A percentile compares a stretch with the other conserved stretches of the same genome.
Evolutionary conservation across 2,888 invertebrate genomes (phyloP).

Genomic region (Ceriagrion tenellum): DNA sequence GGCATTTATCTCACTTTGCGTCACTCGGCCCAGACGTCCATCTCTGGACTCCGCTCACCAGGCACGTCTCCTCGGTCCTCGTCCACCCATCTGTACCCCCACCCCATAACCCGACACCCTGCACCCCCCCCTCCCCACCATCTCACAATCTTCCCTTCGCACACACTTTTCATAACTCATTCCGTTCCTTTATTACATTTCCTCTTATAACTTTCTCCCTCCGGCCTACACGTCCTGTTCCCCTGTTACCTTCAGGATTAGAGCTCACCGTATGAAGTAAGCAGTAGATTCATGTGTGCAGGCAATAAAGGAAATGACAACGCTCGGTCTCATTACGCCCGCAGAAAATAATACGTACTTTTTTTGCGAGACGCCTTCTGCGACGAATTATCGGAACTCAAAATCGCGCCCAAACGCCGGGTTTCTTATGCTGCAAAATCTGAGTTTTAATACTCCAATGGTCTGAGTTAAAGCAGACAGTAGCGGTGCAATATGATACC

Average conservation of each 20-base stretch:
- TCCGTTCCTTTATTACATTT: background rate
- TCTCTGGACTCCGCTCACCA: background rate
- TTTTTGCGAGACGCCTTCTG: background rate
- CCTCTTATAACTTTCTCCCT: slow-evolving; percentile 1
- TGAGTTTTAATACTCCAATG: background rate
- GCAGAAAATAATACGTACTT: background rate
- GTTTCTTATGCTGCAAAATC: background rate
- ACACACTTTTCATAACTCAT: slow-evolving; percentile 2
- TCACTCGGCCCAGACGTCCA: background rate
- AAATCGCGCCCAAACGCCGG: background rate
- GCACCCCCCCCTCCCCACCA: background rate
- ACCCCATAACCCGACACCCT: too few relatives aligned
- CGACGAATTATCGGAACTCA: too few relatives aligned
- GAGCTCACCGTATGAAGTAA: background rate
- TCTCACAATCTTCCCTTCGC: background rate
- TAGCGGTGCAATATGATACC: background rate
- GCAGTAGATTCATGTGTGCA: background rate
- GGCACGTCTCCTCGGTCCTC: background rate
- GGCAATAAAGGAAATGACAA: background rate
- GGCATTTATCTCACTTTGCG: background rate
- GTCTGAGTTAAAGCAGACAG: background rate
- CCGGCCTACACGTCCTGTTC: background rate
- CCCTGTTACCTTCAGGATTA: background rate
- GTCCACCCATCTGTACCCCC: too few relatives aligned
- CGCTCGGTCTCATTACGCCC: background rate